Conservation (phyloP, 1,140 invertebrate species). For the Musca domestica region DNA sequence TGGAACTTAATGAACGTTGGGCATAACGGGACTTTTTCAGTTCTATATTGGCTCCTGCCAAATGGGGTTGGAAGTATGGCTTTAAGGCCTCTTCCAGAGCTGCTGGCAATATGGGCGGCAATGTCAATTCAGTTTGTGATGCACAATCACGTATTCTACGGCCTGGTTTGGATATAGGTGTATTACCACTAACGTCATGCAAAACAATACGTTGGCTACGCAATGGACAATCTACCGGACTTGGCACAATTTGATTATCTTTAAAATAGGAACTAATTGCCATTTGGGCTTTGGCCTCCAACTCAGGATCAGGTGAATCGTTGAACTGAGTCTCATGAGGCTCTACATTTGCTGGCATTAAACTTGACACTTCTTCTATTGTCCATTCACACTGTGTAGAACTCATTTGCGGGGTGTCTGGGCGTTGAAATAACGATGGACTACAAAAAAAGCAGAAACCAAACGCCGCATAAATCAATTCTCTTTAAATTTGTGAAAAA, state of each 20-base stretch:
- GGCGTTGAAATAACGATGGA: conserved; percentile 45
- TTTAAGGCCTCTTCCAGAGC: conserved; percentile 56
- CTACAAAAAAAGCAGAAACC: conserved; percentile 27
- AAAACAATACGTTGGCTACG: conserved; percentile 48
- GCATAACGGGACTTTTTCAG: not conserved
- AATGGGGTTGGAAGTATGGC: conserved; percentile 56
- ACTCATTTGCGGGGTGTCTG: conserved; percentile 46
- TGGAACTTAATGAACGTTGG: not conserved
- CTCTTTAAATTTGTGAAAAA: not conserved
- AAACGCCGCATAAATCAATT: conserved; percentile 1
- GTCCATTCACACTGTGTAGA: conserved; percentile 58
- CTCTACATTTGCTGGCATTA: conserved; percentile 59
- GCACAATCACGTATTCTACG: conserved; percentile 36
- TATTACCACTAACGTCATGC: conserved; percentile 35
- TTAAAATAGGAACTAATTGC: conserved; percentile 59
- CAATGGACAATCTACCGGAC: conserved; percentile 53
- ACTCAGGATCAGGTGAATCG: conserved; percentile 56
- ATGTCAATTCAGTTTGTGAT: conserved; percentile 56
- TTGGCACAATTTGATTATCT: conserved; percentile 58
- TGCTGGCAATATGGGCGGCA: conserved; percentile 55
- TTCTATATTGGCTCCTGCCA: conserved; percentile 29
- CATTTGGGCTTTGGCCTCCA: conserved; percentile 56
- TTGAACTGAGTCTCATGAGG: conserved; percentile 57
- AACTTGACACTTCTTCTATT: conserved; percentile 58
- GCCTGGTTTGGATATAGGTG: conserved; percentile 42